phyloP scores from a whole-genome alignment of 2,797 vertebrate species.

The Amazonetta brasiliensis region DNA sequence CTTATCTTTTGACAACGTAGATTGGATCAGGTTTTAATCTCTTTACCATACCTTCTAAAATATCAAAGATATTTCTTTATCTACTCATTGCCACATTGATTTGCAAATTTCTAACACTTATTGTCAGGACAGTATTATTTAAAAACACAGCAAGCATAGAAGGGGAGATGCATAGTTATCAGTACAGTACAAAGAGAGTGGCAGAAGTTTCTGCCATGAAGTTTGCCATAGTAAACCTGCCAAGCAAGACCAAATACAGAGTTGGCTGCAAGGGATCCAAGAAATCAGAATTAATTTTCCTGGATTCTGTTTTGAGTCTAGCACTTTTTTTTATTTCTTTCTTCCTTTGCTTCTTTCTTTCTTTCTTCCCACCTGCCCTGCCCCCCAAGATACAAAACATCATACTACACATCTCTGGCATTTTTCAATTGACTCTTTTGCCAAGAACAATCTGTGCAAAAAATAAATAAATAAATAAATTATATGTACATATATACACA shows the following conservation, averaged over 20 bases:
- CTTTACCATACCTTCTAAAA: background rate
- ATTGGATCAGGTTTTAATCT: background rate
- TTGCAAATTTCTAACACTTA: background rate
- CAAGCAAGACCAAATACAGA: background rate
- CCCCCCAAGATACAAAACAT: background rate
- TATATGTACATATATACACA: too few relatives aligned
- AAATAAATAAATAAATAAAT: too few relatives aligned
- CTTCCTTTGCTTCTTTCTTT: too few relatives aligned
- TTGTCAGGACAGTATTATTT: background rate
- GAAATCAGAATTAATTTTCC: background rate
- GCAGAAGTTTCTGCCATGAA: background rate
- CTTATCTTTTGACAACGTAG: background rate
- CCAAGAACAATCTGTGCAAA: background rate
- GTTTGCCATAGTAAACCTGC: background rate
- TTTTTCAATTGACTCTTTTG: background rate
- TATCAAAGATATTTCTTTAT: background rate
- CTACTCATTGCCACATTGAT: rapidly evolving
- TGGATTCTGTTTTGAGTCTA: background rate
- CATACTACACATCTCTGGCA: background rate
- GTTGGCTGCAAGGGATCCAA: background rate
- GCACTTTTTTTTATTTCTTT: background rate
- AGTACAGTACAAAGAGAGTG: background rate
- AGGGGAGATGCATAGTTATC: background rate
- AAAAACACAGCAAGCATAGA: background rate
- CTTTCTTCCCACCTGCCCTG: too few relatives aligned